These are phyloP conservation scores for Athene noctua DNA, from an alignment of 2,113 vertebrate species.

Conservation along the genomic window DNA sequence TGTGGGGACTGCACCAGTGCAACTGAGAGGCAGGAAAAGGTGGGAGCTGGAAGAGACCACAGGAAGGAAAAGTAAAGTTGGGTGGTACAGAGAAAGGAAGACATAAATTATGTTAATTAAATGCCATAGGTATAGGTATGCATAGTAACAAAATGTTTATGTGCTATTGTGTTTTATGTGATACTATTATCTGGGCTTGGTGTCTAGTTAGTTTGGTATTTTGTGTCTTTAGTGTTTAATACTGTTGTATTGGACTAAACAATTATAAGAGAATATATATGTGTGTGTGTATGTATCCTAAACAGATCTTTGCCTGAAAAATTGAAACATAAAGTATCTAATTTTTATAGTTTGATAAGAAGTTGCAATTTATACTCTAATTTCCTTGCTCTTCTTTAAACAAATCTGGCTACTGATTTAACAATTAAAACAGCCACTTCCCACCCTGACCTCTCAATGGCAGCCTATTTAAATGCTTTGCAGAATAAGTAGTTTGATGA, in stretches of 20 bases:
- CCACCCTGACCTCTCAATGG: accelerated
- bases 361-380: neutral
- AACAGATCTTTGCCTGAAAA: neutral
- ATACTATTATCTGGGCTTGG: neutral
- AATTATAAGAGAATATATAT: neutral
- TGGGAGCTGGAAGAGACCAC: neutral
- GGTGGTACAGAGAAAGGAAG: neutral
- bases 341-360: neutral
- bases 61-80: neutral
- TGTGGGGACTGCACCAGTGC: accelerated
- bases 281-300: neutral
- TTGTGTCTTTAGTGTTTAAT: neutral
- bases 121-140: neutral
- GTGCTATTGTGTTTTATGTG: neutral
- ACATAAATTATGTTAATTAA: neutral
- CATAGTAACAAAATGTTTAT: neutral
- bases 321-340: neutral
- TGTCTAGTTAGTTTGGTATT: neutral
- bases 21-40: neutral
- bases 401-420: neutral
- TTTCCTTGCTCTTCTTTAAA: neutral
- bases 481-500: neutral
- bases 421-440: neutral
- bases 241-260: neutral
- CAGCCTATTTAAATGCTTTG: neutral